Percentiles rank a stretch among this genome's conserved stretches.
These are phyloP conservation scores for Bradysia coprophila DNA, from an alignment of 1,140 invertebrate genomes.

Conservation along the genomic window DNA sequence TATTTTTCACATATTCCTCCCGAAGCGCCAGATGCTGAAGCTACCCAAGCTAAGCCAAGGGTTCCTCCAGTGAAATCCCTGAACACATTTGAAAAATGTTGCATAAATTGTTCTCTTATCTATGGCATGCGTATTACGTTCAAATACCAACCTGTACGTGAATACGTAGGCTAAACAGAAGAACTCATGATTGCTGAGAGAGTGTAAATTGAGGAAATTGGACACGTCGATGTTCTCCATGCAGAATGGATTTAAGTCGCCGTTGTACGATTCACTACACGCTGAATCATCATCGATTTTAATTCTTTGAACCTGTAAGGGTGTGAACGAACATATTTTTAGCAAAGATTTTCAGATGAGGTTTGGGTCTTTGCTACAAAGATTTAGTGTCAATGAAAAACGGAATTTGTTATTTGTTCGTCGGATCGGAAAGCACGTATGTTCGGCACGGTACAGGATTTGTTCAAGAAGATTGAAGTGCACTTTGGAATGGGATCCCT, in stretches of 20 bases:
- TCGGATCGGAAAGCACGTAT: slow-evolving; percentile 5
- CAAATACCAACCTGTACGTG: slow-evolving; percentile 60
- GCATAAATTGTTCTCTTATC: too few relatives aligned
- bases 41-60: slow-evolving; percentile 93
- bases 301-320: slow-evolving; percentile 23
- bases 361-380: too few relatives aligned
- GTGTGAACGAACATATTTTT: slow-evolving; percentile 3
- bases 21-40: slow-evolving; percentile 84
- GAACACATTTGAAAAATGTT: too few relatives aligned
- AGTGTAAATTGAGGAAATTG: slow-evolving; percentile 97
- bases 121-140: too few relatives aligned
- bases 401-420: slow-evolving; percentile 4
- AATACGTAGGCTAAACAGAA: slow-evolving; percentile 99
- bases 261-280: slow-evolving; percentile 41
- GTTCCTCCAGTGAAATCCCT: slow-evolving; percentile 93
- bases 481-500: too few relatives aligned
- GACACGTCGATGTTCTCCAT: slow-evolving; percentile 96
- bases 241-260: slow-evolving; percentile 83
- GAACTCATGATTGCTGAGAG: slow-evolving; percentile 87
- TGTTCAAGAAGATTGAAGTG: too few relatives aligned
- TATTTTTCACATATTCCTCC: slow-evolving; percentile 98
- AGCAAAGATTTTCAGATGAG: too few relatives aligned
- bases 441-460: too few relatives aligned
- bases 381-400: too few relatives aligned
- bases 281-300: slow-evolving; percentile 79